Conservation (phyloP, 30 jellyfish, hydroid and myxozoan genomes). For the Cassiopea andromeda region DNA sequence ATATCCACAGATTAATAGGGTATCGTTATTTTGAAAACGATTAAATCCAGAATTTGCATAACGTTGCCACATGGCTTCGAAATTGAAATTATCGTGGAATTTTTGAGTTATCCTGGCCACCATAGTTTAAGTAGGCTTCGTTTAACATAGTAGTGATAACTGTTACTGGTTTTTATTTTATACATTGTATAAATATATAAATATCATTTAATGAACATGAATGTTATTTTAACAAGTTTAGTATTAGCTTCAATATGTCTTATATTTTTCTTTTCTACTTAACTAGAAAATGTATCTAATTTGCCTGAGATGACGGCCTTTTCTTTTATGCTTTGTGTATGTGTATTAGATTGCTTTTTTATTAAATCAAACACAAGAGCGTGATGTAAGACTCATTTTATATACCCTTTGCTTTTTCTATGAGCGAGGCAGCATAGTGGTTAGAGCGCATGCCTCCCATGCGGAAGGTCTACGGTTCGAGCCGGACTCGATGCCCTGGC, state of each 20-base stretch:
- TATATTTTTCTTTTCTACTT: neutral
- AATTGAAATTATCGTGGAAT: neutral
- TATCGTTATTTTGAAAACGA: too few species aligned
- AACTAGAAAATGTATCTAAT: neutral
- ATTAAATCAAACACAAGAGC: neutral
- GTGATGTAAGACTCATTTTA: too few species aligned
- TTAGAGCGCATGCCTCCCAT: too few species aligned
- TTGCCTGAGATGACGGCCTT: neutral
- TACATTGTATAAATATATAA: neutral
- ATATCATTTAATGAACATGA: constrained; percentile 8
- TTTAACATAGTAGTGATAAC: neutral
- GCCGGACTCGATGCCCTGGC: too few species aligned
- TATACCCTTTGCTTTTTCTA: too few species aligned
- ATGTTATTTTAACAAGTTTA: neutral
- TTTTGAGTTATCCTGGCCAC: neutral
- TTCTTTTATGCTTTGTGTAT: constrained; percentile 5
- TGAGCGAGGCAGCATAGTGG: too few species aligned
- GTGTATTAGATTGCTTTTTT: neutral
- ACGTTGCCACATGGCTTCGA: too few species aligned
- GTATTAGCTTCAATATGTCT: constrained; percentile 7
- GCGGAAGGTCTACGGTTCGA: too few species aligned
- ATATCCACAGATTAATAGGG: too few species aligned
- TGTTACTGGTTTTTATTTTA: neutral
- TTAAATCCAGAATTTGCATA: too few species aligned
- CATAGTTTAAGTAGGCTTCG: neutral